phyloP scores from a whole-genome alignment of 2,113 vertebrate species.

The Peromyscus californicus region DNA sequence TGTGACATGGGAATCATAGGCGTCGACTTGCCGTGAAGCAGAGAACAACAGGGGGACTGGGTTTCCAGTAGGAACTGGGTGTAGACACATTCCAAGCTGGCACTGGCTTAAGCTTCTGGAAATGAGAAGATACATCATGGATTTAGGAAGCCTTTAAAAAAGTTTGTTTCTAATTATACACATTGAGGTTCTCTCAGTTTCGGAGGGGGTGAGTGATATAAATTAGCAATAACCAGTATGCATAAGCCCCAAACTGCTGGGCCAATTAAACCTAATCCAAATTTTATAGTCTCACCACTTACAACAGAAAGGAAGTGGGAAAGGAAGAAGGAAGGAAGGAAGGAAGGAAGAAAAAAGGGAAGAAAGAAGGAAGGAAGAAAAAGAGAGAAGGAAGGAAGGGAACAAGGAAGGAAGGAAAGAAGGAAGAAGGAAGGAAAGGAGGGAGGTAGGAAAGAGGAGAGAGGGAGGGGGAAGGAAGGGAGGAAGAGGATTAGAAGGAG shows the following conservation, averaged over 20 bases:
- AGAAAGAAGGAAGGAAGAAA: too few species aligned
- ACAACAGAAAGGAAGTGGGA: not conserved
- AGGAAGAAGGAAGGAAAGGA: too few species aligned
- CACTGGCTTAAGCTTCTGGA: not conserved
- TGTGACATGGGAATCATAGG: not conserved
- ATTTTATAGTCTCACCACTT: not conserved
- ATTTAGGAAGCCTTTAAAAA: conserved; percentile 46
- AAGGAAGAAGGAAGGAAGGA: not conserved
- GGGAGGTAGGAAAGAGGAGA: too few species aligned
- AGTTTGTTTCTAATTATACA: conserved; percentile 36
- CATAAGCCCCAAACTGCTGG: not conserved
- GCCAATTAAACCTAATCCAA: not conserved
- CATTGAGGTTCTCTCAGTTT: not conserved
- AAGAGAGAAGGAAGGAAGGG: too few species aligned
- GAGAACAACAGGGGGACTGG: not conserved
- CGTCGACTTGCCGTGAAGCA: not conserved
- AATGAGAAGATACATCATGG: not conserved
- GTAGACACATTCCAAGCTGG: not conserved
- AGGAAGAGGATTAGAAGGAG: too few species aligned
- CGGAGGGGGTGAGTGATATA: not conserved
- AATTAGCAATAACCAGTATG: not conserved
- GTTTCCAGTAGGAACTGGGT: not conserved
- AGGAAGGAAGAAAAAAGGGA: too few species aligned
- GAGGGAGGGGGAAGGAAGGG: not conserved
- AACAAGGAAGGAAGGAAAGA: too few species aligned